Evolutionary conservation across 2,888 invertebrate genomes (phyloP).

Genomic region (Agriopis marginaria): DNA sequence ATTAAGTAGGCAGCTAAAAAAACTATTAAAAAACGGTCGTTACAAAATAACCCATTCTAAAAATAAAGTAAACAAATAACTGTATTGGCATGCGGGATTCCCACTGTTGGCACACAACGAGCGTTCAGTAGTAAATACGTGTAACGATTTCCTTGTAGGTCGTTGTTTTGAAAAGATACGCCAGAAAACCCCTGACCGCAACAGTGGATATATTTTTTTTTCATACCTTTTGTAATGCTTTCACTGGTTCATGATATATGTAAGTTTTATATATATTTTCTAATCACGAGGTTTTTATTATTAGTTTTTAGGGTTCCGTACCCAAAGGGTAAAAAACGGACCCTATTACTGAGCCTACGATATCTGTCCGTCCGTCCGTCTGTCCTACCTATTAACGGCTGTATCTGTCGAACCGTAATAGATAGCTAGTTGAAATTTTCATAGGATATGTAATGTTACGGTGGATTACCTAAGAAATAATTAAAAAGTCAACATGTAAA

Average conservation of each 20-base stretch:
- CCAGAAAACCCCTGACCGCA: constrained; percentile 29
- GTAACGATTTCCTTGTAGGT: constrained; percentile 25
- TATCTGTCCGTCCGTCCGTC: too few relatives aligned
- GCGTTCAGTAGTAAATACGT: constrained; percentile 7
- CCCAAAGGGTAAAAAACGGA: too few relatives aligned
- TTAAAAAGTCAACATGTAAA: too few relatives aligned
- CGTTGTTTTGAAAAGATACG: constrained; percentile 19
- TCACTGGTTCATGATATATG: background rate
- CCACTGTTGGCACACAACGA: constrained; percentile 19
- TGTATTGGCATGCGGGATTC: constrained; percentile 25
- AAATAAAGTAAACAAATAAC: constrained; percentile 14
- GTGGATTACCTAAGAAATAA: too few relatives aligned
- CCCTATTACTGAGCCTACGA: too few relatives aligned
- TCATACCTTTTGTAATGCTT: background rate
- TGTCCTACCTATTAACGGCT: too few relatives aligned
- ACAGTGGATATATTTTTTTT: background rate
- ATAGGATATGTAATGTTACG: too few relatives aligned
- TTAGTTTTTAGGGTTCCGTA: too few relatives aligned
- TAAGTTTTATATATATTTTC: too few relatives aligned
- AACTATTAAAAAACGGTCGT: constrained; percentile 23
- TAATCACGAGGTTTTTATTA: too few relatives aligned
- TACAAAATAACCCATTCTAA: constrained; percentile 21
- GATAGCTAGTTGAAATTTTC: too few relatives aligned
- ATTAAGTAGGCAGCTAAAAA: background rate
- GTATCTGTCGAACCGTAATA: too few relatives aligned